Evolutionary conservation across 2,888 invertebrate species (phyloP), one percentile per base, ranked within the genome.

Genomic region (Sipha maydis): DNA sequence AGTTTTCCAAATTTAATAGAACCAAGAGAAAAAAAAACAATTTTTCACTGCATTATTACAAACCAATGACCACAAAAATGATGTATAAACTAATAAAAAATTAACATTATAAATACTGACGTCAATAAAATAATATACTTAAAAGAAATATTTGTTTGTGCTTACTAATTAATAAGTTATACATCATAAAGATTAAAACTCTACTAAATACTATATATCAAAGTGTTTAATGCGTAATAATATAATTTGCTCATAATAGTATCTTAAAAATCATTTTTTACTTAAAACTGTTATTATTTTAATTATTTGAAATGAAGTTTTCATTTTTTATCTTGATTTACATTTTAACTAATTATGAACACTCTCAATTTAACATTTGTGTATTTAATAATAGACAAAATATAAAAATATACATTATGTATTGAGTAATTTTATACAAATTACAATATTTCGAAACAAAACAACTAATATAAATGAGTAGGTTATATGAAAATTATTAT

Each of bases 11-110:
- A 83, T 83, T 73, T 54, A 83, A 69, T 83, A 73, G 56, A 17
- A 73, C 54, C n/a, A 73, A 73, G 73, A 41, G 54, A 73, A 83
- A 83, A 56, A 9, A 83, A 71, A 83, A 84, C 75, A 28, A 71
- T 11, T 48, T 76, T 84, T 84, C 48, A 38, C 31, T 1, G 0
- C 38, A 38, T 38, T n/a, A 17, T 73, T 83, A 73, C n/a, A n/a
- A 34, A 54, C 54, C 73, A 73, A 83, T 73, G 54, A 73, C 56
- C 28, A 75, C 17, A 34, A 61, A 34, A 79, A 54, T 54, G 17
- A 71, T 31, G 54, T 54, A 83, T 31, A 21, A 17, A 73, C 31
- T 54, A 73, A 34, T n/a, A 75, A 75, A 84, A 75, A 84, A 71
- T 71, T 75, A 75, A 83, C 34, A 38, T 28, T 75, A 75, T 28